Conservation (phyloP, 1,140 invertebrate genomes). For the Drosophila nigromelanica region DNA sequence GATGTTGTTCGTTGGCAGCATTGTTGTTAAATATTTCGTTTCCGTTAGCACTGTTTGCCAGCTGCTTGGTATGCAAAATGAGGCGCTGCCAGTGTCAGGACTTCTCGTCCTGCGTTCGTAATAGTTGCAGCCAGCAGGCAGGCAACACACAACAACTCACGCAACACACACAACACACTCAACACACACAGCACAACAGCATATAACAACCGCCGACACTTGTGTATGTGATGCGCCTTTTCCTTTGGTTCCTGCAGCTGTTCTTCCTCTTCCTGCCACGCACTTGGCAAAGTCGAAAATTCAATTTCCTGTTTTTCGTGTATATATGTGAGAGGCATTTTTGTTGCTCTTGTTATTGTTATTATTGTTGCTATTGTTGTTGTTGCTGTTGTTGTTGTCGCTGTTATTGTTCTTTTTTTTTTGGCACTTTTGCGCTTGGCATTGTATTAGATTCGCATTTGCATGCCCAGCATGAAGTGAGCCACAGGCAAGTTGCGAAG, state of each 20-base stretch:
- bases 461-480: constrained; percentile 80
- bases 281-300: constrained; percentile 83
- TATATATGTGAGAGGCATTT: constrained; percentile 67
- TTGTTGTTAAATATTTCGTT: constrained; percentile 83
- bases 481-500: constrained; percentile 50
- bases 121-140: constrained; percentile 68
- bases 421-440: constrained; percentile 73
- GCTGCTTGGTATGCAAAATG: constrained; percentile 81
- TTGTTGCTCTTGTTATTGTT: constrained; percentile 24
- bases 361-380: constrained; percentile 12
- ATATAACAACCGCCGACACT: constrained; percentile 36
- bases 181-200: constrained; percentile 26
- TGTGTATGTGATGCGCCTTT: constrained; percentile 42
- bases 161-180: constrained; percentile 34
- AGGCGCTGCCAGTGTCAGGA: constrained; percentile 76
- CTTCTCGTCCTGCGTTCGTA: constrained; percentile 66
- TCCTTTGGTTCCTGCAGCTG: constrained; percentile 49
- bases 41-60: constrained; percentile 72
- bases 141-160: constrained; percentile 19
- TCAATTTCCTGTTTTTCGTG: constrained; percentile 82
- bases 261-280: constrained; percentile 70
- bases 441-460: constrained; percentile 82
- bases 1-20: constrained; percentile 43
- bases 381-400: constrained; percentile 37
- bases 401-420: constrained; percentile 39